Base-by-base conservation (phyloP, 1,140 invertebrate genomes). In the Monochamus saltuarius region DNA sequence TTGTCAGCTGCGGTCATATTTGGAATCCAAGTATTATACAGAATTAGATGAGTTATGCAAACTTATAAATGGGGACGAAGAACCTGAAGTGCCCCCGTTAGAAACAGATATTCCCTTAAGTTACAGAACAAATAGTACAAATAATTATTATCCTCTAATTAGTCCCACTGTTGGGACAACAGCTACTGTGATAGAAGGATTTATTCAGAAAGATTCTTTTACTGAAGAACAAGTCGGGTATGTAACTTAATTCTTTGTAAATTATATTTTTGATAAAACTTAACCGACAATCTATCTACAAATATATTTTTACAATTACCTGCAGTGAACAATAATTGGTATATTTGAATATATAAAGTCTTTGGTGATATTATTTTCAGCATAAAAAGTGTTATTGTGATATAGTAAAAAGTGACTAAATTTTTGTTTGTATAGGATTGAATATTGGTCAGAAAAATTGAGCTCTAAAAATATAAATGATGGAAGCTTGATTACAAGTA, bases 181-280 rank as follows among this genome's bases (percentile, higher is more conserved):
- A 42, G 73, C 74, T 35, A 71, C 71, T 14, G 43, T 68, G 13
- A 71, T 74, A 57, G 56, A 67, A 37, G 72, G 71, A 22, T 68
- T 66, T 57, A 51, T 72, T n/a, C 56, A 62, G 29, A 56, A 66
- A 34, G 57, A 49, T 11, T 62, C 62, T 29, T 67, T 61, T 36
- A 16, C 39, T 43, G 56, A 67, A 39, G 64, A 64, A 57, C 59
- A 66, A 56, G 37, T 62, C 37, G 61, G 59, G 61, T 71, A 65
- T 14, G 51, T 55, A 39, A 51, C 11, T 3, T 29, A 29, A 29
- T 29, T 29, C 22, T 6, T 29, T 29, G 6, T 6, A 29, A 29
- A 29, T 29, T 6, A 29, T 2, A 29, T 3, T 29, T 29, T 29
- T 29, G 22, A 6, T 29, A 29, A 2, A 29, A 29, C 6, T 29